Conservation (phyloP, 1,140 invertebrate species). For the Asbolus verrucosus region DNA sequence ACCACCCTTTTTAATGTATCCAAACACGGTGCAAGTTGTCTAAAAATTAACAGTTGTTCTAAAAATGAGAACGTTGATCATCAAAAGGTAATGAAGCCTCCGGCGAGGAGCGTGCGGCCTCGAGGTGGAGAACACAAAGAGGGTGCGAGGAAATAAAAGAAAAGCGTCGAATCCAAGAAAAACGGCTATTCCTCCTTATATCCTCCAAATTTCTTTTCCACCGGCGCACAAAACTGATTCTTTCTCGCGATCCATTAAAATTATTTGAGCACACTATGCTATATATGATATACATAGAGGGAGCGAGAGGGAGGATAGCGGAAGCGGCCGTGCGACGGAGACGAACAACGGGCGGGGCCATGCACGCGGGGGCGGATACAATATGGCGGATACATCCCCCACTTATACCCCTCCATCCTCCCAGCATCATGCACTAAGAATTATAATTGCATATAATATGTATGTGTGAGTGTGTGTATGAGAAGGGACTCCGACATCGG, state of each 20-base stretch:
- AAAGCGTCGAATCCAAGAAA: not conserved
- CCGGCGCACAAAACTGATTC: constrained; percentile 57
- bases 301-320: constrained; percentile 49
- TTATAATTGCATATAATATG: constrained; percentile 65
- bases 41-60: too few relatives aligned
- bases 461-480: constrained; percentile 57
- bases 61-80: too few relatives aligned
- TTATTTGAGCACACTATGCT: constrained; percentile 60
- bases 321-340: constrained; percentile 46
- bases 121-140: too few relatives aligned
- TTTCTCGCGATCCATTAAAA: constrained; percentile 62
- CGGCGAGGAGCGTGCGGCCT: too few relatives aligned
- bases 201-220: constrained; percentile 54
- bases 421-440: constrained; percentile 61
- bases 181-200: too few relatives aligned
- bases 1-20: too few relatives aligned
- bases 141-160: constrained; percentile 24
- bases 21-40: too few relatives aligned
- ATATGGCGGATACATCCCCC: constrained; percentile 65
- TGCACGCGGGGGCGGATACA: constrained; percentile 64
- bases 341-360: constrained; percentile 60
- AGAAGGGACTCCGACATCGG: constrained; percentile 38
- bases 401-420: constrained; percentile 57
- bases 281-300: constrained; percentile 60
- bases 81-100: not conserved